Base-by-base conservation (phyloP, 1,140 invertebrate genomes). In the Drosophila persimilis region DNA sequence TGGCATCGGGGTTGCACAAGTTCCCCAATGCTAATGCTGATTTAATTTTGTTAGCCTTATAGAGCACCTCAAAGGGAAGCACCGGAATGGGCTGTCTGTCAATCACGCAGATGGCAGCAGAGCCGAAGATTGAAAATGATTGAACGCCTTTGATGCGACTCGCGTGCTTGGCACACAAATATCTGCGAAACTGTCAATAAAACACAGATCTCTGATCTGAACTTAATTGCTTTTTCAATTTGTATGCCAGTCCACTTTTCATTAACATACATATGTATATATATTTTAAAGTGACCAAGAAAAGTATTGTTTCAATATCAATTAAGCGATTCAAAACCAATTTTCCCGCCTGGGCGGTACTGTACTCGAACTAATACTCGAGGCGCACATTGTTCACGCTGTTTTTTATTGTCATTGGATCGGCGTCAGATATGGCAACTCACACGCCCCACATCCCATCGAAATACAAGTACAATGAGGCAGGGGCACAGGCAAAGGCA, bases 391-490 rank as follows among this genome's bases (percentile, higher is more conserved):
- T 62, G 59, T 62, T 54, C 8, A 9, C 6, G 5, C 22, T 50
- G 26, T 26, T 54, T 53, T 35, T 62, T 73, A 63, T 80, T 76
- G 71, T 69, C 58, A 45, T 46, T 48, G 48, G 67, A 69, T 74
- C 63, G 74, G 73, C 79, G 61, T 75, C 73, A 75, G 61, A 73
- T 59, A 73, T 75, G 73, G 70, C 58, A 58, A 69, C 60, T 70
- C 61, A 55, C 73, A 77, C 67, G 80, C 73, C 76, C 48, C 76
- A 70, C 65, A 79, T 74, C 55, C 51, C 35, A 44, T 43, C 51
- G 46, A 53, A 20, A 63, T 17, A 45, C 44, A 58, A 58, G 35
- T 39, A 39, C 47, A 58, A 53, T 52, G 54, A 17, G 39, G 29
- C 54, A 45, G 45, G 35, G 45, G 35, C 20, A 51, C n/a, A 17